phyloP scores from a whole-genome alignment of 2,888 invertebrate species.

The Amiota minor region DNA sequence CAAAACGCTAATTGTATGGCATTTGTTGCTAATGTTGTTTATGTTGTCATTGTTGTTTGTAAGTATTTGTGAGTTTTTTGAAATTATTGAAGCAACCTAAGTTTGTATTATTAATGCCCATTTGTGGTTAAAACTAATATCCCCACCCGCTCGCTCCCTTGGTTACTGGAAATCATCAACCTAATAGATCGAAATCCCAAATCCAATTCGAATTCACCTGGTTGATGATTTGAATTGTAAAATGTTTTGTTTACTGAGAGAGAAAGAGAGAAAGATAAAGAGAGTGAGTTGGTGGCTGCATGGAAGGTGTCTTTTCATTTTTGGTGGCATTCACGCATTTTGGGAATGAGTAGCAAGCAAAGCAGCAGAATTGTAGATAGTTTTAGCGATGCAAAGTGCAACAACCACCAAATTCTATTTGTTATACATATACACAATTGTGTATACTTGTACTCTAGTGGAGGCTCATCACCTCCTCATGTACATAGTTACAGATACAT shows the following conservation, averaged over 20 bases:
- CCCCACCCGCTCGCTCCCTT: slow-evolving; percentile 40
- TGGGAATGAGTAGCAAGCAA: neutral
- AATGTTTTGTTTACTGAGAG: too few species aligned
- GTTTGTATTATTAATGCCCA: slow-evolving; percentile 25
- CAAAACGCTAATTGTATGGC: too few species aligned
- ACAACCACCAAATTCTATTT: slow-evolving; percentile 22
- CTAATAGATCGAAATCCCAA: neutral
- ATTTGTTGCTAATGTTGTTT: too few species aligned
- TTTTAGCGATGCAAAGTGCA: slow-evolving; percentile 14
- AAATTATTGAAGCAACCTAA: neutral
- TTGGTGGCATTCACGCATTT: neutral
- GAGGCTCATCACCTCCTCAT: neutral
- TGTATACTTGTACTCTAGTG: neutral
- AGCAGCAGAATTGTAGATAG: slow-evolving; percentile 5
- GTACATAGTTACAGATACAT: neutral
- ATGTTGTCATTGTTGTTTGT: slow-evolving; percentile 1
- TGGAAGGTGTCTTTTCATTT: neutral
- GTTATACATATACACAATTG: slow-evolving; percentile 9
- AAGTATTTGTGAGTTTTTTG: neutral
- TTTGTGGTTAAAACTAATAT: slow-evolving; percentile 59
- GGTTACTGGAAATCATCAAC: too few species aligned
- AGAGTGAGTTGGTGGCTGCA: neutral
- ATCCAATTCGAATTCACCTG: neutral
- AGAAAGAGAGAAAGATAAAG: too few species aligned
- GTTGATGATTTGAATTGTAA: neutral